Conservation (phyloP, 2,888 invertebrate genomes). For the Gasteruption jaculator region DNA sequence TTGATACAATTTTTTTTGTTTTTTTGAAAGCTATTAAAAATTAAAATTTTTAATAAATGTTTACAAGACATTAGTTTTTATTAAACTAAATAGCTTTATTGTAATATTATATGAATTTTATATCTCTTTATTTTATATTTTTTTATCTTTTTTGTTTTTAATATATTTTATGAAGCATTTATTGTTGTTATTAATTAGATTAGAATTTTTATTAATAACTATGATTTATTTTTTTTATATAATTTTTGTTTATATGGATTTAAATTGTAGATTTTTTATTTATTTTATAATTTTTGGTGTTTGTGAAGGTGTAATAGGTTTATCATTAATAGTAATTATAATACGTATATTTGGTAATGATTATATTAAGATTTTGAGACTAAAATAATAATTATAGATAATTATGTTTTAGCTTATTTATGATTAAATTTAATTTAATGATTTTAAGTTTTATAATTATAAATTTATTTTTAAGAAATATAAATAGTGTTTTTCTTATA, state of each 20-base stretch:
- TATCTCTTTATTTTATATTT: conserved; percentile 46
- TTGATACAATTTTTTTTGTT: conserved; percentile 61
- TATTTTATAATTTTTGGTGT: conserved; percentile 60
- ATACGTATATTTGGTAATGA: conserved; percentile 59
- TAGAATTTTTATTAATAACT: too few relatives aligned
- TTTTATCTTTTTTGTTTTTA: conserved; percentile 56
- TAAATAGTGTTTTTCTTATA: conserved; percentile 58
- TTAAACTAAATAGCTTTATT: too few relatives aligned
- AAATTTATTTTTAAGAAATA: conserved; percentile 58
- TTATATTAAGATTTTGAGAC: not conserved
- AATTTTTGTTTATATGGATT: too few relatives aligned
- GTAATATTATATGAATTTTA: too few relatives aligned
- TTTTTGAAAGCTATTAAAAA: conserved; percentile 65
- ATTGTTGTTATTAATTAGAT: too few relatives aligned
- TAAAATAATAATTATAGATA: conserved; percentile 1
- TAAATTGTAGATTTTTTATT: too few relatives aligned
- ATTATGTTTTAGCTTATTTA: not conserved
- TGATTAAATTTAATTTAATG: not conserved
- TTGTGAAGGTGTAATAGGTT: conserved; percentile 63
- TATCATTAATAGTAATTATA: conserved; percentile 61
- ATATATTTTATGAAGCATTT: conserved; percentile 57
- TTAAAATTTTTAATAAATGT: conserved; percentile 65
- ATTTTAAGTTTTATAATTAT: conserved; percentile 33
- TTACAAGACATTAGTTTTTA: too few relatives aligned
- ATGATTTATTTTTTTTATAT: too few relatives aligned